Base-by-base conservation (phyloP, 2,797 vertebrate species). In the Anableps anableps region DNA sequence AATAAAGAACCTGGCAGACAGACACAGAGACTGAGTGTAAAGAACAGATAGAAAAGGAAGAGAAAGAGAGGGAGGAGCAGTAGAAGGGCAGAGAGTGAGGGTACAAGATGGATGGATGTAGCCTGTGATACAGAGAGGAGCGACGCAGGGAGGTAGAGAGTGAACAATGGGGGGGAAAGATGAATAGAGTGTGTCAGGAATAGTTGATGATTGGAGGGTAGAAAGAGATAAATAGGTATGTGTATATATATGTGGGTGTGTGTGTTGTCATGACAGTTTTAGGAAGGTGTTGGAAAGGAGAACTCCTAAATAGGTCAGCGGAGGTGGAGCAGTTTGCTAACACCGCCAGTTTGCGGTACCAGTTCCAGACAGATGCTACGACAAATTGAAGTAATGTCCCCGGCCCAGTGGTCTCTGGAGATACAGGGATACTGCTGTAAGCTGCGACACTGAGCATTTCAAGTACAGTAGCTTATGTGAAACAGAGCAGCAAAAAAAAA, bases 41-140 rank as follows among this genome's bases (percentile, higher is more conserved):
- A 85, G 85, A 84, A 88, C 34, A 81, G 74, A 86, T 83, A 73
- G 76, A 77, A 79, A 78, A 82, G 82, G 21, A 19, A 60, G 70
- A 80, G 80, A 84, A 71, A 43, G 68, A 45, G 64, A 43, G 64
- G 81, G 81, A 80, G 78, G 80, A 81, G 83, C 17, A n/a, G 84
- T 74, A 51, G 82, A 87, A 80, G 89, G 84, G 85, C 86, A 90
- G 81, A 81, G 84, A 88, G 79, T 73, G 82, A 84, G 87, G 5
- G 55, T 86, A 87, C 72, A 88, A 85, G 89, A 91, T 92, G 88
- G 89, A 89, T 92, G 88, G 91, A 91, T 92, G 89, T 85, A 88
- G 86, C 77, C 83, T 89, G 74, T 84, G 83, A 90, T 85, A 83
- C 66, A 84, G 81, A 82, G 76, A 83, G 82, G 66, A 88, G 80